A percentile compares a stretch with the other conserved stretches of the same genome.
Conservation (phyloP, 37 sponge, comb jelly and placozoan species). For the Aplysina aerophoba region DNA sequence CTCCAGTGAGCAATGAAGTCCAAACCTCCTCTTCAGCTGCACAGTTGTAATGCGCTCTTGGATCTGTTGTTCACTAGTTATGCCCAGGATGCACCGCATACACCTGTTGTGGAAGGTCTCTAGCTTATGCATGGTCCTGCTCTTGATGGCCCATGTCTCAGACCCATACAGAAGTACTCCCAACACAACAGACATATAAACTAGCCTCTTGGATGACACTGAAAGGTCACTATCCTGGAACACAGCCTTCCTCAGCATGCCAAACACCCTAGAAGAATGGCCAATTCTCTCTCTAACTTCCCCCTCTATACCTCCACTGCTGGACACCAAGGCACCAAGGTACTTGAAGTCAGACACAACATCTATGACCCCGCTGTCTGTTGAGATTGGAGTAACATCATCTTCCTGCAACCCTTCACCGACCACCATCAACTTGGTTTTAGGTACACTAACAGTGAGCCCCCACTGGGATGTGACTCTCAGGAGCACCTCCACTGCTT, state of each 20-base stretch:
- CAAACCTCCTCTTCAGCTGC: background rate
- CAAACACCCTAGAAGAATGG: constrained; percentile 39
- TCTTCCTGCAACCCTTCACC: background rate
- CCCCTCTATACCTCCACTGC: constrained; percentile 8
- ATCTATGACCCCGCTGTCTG: constrained; percentile 25
- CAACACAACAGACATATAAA: constrained; percentile 8
- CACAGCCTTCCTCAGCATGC: constrained; percentile 23
- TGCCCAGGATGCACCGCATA: background rate
- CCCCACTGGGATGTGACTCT: constrained; percentile 8
- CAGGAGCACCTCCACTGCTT: background rate
- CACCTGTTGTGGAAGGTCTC: background rate
- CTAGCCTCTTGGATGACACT: constrained; percentile 31
- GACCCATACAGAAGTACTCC: constrained; percentile 17
- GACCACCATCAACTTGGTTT: constrained; percentile 24
- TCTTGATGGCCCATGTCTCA: background rate
- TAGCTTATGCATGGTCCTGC: background rate
- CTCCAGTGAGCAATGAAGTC: background rate
- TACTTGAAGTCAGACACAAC: constrained; percentile 45
- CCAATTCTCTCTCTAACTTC: constrained; percentile 37
- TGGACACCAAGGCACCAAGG: constrained; percentile 37
- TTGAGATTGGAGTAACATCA: background rate
- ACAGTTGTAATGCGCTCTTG: background rate
- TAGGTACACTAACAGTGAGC: constrained; percentile 34
- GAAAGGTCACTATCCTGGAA: constrained; percentile 20
- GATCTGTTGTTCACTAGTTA: background rate